Percentiles rank a stretch among this genome's conserved stretches.
Evolutionary conservation across 2,888 invertebrate genomes (phyloP).

Genomic region (Oconnorella tubifera): DNA sequence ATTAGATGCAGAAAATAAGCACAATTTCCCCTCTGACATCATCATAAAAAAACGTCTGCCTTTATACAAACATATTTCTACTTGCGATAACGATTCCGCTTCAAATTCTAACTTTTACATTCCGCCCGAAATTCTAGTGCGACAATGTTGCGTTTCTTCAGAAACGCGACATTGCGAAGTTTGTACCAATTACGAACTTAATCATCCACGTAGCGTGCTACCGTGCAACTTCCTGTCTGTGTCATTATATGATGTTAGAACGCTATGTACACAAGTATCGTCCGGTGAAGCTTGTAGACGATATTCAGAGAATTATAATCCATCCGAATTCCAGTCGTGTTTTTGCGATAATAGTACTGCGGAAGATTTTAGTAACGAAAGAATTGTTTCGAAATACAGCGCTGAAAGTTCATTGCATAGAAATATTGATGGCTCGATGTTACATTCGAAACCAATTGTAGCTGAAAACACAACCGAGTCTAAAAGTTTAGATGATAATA

Average conservation of each 20-base stretch:
- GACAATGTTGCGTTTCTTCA: neutral
- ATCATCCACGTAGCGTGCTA: neutral
- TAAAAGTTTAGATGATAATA: no score
- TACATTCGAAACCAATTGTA: no score
- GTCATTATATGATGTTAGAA: neutral
- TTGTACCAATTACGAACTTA: neutral
- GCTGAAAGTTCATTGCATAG: no score
- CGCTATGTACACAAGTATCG: neutral
- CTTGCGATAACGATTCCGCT: neutral
- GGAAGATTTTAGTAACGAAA: no score
- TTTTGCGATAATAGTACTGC: conserved; percentile 12
- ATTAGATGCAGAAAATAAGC: neutral
- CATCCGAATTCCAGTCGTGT: conserved; percentile 21
- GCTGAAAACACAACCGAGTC: no score
- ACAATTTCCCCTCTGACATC: neutral
- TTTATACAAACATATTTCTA: neutral
- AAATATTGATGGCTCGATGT: no score
- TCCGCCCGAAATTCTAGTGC: neutral
- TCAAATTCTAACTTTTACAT: neutral
- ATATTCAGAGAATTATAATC: conserved; percentile 19
- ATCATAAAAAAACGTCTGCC: neutral
- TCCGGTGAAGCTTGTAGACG: neutral
- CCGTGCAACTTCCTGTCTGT: neutral
- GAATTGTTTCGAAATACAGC: no score
- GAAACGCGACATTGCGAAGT: neutral